phyloP scores from a whole-genome alignment of 2,888 invertebrate species.

The Eugnorisma glareosa region DNA sequence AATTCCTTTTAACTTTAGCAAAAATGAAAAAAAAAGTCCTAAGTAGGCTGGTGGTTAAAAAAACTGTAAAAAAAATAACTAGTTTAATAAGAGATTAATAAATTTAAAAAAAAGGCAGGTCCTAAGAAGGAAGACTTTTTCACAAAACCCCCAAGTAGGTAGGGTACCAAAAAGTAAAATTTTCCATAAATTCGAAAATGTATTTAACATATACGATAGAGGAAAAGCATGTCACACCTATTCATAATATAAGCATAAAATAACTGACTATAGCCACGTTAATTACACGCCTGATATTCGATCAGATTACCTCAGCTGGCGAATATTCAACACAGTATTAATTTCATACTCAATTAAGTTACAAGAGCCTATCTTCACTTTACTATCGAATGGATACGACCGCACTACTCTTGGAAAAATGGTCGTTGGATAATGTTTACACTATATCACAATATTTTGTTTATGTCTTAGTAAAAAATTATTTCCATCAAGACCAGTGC shows the following conservation, averaged over 20 bases:
- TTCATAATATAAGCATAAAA: neutral
- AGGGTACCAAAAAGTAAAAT: too few species aligned
- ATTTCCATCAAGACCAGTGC: too few species aligned
- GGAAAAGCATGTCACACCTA: neutral
- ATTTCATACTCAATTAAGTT: conserved; percentile 44
- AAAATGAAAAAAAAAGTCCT: neutral
- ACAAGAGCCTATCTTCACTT: conserved; percentile 6
- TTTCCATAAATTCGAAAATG: neutral
- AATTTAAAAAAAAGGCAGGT: neutral
- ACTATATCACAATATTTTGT: neutral
- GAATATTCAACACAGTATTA: conserved; percentile 33
- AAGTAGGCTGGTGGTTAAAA: too few species aligned
- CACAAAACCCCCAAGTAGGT: too few species aligned
- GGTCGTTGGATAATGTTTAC: neutral
- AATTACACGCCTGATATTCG: conserved; percentile 9
- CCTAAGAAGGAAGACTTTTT: too few species aligned
- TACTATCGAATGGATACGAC: conserved; percentile 12
- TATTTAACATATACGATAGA: neutral
- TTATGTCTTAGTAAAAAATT: too few species aligned
- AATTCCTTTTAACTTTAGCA: neutral
- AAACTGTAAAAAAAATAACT: too few species aligned
- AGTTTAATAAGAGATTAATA: too few species aligned
- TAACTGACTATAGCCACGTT: neutral
- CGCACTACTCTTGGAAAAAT: conserved; percentile 8
- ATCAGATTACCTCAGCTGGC: conserved; percentile 22